These are phyloP conservation scores for Petroica traversi DNA, from an alignment of 2,113 vertebrate genomes.

Conservation along the genomic window DNA sequence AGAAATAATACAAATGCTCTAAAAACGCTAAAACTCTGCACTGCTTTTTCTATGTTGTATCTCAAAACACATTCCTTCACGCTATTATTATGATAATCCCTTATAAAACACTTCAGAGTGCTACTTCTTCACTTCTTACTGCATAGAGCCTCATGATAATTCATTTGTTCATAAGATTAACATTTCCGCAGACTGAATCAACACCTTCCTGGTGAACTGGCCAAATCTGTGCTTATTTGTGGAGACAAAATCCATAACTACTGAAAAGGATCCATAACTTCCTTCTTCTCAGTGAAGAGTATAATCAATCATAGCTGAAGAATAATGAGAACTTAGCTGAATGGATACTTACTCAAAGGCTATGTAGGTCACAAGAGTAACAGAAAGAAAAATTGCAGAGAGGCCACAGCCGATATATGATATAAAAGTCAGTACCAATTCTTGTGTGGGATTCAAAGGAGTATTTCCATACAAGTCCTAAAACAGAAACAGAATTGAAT, in stretches of 20 bases:
- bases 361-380: constrained; percentile 92
- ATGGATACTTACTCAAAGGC: constrained; percentile 86
- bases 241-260: neutral
- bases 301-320: neutral
- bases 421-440: constrained; percentile 86
- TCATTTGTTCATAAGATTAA: neutral
- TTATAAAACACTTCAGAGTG: neutral
- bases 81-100: neutral
- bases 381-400: constrained; percentile 88
- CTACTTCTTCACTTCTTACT: neutral
- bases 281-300: neutral
- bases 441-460: constrained; percentile 63
- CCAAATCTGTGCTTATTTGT: neutral
- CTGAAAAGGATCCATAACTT: neutral
- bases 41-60: neutral
- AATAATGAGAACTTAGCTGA: neutral
- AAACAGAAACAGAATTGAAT: constrained; percentile 11
- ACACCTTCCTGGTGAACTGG: neutral
- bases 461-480: constrained; percentile 84
- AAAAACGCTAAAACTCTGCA: neutral
- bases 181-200: neutral
- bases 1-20: neutral
- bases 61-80: neutral
- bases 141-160: neutral
- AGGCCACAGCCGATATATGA: constrained; percentile 93